Base-by-base conservation (phyloP, 2,888 invertebrate genomes). In the Ophion obscuratus region DNA sequence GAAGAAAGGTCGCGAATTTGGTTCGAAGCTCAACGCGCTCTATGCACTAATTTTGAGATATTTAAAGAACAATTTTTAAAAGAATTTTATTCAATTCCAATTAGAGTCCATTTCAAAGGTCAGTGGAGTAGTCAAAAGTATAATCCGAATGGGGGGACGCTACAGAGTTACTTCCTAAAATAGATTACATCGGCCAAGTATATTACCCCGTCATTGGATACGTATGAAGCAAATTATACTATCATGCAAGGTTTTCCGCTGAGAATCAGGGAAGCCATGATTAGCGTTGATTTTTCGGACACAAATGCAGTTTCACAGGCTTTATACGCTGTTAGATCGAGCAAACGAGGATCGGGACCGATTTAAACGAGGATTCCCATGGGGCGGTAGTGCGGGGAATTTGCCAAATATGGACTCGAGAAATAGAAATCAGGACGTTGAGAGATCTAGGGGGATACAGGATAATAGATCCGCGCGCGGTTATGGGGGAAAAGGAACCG, bases 211-310 rank as follows among this genome's bases (percentile, higher is more conserved):
- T 36, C 31, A 74, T 20, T 81, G 24, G 75, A 78, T 9, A 31
- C 59, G 9, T 82, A 81, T 75, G 85, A 86, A 75, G 40, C 86
- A 0, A 70, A 82, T 62, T 87, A 86, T 61, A 76, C 36, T 31
- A 74, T 87, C 10, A 47, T 88, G 11, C 81, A 88, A 61, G 86
- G 86, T 83, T 57, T 87, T 7, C 87, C 86, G 2, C 17, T 83
- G 9, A 59, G 81, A 10, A 76, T 82, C 20, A 75, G 81, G 0
- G 81, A 82, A 27, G 70, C 87, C 0, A 61, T 88, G 11, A 40
- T 80, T 1, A 80, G 70, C 0, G 59, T 86, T 7, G 84, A 88
- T 81, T 87, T 73, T 44, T 31, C 24, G 3, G 64, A 88, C 31
- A 75, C 62, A 1, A 74, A 80, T n/a, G 73, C 47, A n/a, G 68